Percentiles rank a stretch among this genome's conserved stretches.
Evolutionary conservation across 2,888 invertebrate genomes (phyloP).

Genomic region (Phaedon cochleariae): DNA sequence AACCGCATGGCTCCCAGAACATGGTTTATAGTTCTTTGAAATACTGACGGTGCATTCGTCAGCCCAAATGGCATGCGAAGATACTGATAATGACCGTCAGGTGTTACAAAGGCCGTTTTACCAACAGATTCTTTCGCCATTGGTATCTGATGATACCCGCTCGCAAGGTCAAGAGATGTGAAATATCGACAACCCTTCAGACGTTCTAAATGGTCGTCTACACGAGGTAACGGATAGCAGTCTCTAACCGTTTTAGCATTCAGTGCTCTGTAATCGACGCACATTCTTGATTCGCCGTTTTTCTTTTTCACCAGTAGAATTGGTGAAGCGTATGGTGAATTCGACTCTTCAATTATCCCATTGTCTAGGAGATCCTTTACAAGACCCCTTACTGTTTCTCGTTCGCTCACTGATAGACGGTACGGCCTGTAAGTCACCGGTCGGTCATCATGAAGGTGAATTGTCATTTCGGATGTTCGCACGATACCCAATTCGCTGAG

Average conservation of each 20-base stretch:
- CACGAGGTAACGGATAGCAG: constrained; percentile 50
- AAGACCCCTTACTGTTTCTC: constrained; percentile 19
- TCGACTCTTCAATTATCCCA: constrained; percentile 19
- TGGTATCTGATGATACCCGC: constrained; percentile 51
- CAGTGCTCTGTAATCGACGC: constrained; percentile 48
- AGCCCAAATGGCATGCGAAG: constrained; percentile 51
- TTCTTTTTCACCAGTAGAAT: constrained; percentile 30
- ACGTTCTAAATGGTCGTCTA: constrained; percentile 50
- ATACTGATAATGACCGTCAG: constrained; percentile 49
- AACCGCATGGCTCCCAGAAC: not conserved
- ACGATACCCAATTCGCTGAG: constrained; percentile 20
- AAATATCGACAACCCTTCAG: constrained; percentile 45
- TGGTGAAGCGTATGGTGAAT: constrained; percentile 23
- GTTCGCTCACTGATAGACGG: constrained; percentile 23
- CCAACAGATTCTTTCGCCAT: constrained; percentile 26
- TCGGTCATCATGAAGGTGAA: constrained; percentile 24
- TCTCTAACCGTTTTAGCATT: constrained; percentile 52
- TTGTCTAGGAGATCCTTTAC: constrained; percentile 20
- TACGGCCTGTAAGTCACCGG: constrained; percentile 31
- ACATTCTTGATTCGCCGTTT: constrained; percentile 43
- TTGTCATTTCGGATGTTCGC: constrained; percentile 18
- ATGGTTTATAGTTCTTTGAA: no score
- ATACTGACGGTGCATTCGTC: constrained; percentile 40
- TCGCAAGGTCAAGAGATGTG: constrained; percentile 48
- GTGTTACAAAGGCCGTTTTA: constrained; percentile 47